Evolutionary conservation across 2,888 invertebrate species (phyloP), one percentile per base, ranked within the genome.

Genomic region (Halictus ligatus): DNA sequence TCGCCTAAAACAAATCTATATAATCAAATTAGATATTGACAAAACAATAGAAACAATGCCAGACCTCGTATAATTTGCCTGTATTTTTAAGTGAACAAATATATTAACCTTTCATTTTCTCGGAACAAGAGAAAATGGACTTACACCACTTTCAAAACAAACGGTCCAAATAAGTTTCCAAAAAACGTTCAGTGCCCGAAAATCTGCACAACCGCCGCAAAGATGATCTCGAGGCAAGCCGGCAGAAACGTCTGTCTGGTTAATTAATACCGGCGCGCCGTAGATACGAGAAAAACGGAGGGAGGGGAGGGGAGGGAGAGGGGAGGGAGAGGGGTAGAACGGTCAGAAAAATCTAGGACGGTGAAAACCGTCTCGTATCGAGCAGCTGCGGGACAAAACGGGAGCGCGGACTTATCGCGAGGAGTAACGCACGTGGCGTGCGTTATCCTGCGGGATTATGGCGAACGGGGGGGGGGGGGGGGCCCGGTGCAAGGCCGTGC

Each of bases 341-440:
- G 78, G 40, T 60, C 73, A 91, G 89, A 90, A 91, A 92, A 92
- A 93, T 91, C 88, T 92, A 87, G 91, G 90, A 89, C 92, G 89
- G 92, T 92, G 93, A 91, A 92, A 93, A 92, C 89, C 88, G 87
- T 81, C 76, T 87, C 81, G 88, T 88, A 82, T 88, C 88, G 80
- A 75, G 86, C 80, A 82, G 87, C 81, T 77, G 74, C 67, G 76
- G 80, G 87, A 89, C 83, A 88, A 92, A 92, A 92, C 89, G 92
- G 88, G 92, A 89, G 83, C 91, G 86, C 75, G 12, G 81, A 78
- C 74, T 88, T 84, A 85, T 86, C 80, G 71, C 67, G 73, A 78
- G 67, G 43, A 88, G 67, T 81, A 84, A 78, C 84, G 60, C 71
- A 21, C 43, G 60, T 25, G 21, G n/a, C 35, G 35, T 71, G 67